Percentiles rank a stretch among this genome's conserved stretches.
Evolutionary conservation across 2,888 invertebrate species (phyloP).

Genomic region (Acronicta alni): DNA sequence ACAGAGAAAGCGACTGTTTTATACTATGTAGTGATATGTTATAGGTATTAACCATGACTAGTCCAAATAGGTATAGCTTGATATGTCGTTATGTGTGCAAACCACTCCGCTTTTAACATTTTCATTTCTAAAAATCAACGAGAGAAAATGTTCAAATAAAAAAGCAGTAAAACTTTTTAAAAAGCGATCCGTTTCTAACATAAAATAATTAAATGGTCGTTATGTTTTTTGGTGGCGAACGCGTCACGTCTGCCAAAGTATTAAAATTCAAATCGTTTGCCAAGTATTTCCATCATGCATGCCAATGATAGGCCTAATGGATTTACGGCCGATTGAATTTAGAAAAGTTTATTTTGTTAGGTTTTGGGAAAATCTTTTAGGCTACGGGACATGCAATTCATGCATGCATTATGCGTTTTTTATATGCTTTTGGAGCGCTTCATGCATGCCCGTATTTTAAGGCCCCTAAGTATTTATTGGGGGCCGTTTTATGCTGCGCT

Average conservation of each 20-base stretch:
- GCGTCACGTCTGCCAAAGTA: slow-evolving; percentile 6
- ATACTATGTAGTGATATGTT: no score
- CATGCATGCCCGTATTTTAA: no score
- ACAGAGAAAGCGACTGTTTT: no score
- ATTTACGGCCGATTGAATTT: slow-evolving; percentile 23
- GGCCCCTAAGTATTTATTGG: no score
- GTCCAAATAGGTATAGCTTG: no score
- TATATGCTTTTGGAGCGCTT: no score
- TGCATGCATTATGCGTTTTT: no score
- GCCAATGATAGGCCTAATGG: slow-evolving; percentile 11
- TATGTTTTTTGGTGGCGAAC: neutral
- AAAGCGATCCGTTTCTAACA: slow-evolving; percentile 8
- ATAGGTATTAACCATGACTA: no score
- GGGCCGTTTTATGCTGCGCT: no score
- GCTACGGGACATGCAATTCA: no score
- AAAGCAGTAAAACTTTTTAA: slow-evolving; percentile 2
- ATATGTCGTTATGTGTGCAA: no score
- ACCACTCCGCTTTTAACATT: neutral
- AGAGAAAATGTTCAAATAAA: neutral
- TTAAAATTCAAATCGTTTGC: slow-evolving; percentile 23
- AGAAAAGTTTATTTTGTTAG: neutral
- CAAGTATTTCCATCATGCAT: slow-evolving; percentile 2
- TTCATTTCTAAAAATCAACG: slow-evolving; percentile 2
- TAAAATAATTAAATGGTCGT: slow-evolving; percentile 32
- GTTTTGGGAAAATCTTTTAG: no score